Evolutionary conservation across 2,888 invertebrate genomes (phyloP).

Genomic region (Andrena fulva): DNA sequence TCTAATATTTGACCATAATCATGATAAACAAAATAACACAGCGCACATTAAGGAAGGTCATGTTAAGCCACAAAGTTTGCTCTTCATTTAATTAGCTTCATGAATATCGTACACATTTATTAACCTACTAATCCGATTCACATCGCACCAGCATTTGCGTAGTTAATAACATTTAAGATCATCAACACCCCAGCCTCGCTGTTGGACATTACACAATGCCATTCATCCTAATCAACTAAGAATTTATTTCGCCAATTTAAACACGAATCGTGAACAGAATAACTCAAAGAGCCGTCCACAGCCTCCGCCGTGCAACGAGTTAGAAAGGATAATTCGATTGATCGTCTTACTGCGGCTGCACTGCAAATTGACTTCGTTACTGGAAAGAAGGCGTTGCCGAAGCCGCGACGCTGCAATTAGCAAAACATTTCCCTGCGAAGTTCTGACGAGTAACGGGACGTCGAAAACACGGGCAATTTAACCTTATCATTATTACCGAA

Average conservation of each 20-base stretch:
- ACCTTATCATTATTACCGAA: not conserved
- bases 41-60: no score
- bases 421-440: constrained; percentile 66
- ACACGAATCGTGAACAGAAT: constrained; percentile 40
- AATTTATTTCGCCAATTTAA: constrained; percentile 46
- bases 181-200: no score
- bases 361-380: constrained; percentile 75
- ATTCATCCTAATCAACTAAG: constrained; percentile 26
- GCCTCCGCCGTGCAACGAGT: constrained; percentile 52
- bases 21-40: no score
- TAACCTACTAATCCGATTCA: no score
- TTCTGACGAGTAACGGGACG: constrained; percentile 56
- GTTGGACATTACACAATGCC: no score
- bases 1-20: no score
- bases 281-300: constrained; percentile 20
- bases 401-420: constrained; percentile 70
- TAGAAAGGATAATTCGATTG: constrained; percentile 70
- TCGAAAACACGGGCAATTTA: constrained; percentile 13
- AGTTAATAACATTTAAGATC: no score
- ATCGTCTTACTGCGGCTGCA: constrained; percentile 53
- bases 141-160: no score
- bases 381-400: constrained; percentile 44
- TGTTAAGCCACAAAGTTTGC: no score
- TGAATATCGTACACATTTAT: no score
- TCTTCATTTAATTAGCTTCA: no score